Evolutionary conservation across 1,140 invertebrate species (phyloP).

Genomic region (Drosophila triauraria): DNA sequence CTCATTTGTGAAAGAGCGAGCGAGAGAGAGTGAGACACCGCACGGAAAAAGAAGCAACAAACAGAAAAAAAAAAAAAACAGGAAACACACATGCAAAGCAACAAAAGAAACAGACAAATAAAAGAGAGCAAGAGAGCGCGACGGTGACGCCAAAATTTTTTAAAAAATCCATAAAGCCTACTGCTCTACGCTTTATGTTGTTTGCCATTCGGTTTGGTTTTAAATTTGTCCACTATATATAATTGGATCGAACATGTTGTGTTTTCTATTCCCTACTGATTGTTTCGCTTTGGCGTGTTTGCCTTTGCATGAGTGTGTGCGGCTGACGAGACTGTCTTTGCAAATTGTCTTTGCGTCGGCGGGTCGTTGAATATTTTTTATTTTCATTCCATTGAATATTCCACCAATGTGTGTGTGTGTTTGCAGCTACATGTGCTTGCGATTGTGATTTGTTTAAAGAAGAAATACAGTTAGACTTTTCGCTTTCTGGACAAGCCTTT

Average conservation of each 20-base stretch:
- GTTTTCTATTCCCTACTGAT: slow-evolving; percentile 31
- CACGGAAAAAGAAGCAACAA: slow-evolving; percentile 33
- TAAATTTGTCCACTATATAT: slow-evolving; percentile 60
- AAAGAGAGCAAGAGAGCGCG: slow-evolving; percentile 67
- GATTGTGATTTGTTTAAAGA: slow-evolving; percentile 36
- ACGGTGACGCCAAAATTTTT: slow-evolving; percentile 72
- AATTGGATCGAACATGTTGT: slow-evolving; percentile 51
- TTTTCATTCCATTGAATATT: slow-evolving; percentile 51
- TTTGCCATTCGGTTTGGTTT: slow-evolving; percentile 37
- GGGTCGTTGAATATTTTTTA: slow-evolving; percentile 43
- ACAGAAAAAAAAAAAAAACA: slow-evolving; percentile 39
- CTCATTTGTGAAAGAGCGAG: slow-evolving; percentile 16
- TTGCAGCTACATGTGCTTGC: slow-evolving; percentile 37
- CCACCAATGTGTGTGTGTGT: slow-evolving; percentile 28
- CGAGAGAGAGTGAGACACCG: slow-evolving; percentile 5
- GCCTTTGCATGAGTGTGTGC: slow-evolving; percentile 34
- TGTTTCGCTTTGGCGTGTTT: slow-evolving; percentile 31
- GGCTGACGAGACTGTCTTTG: slow-evolving; percentile 58
- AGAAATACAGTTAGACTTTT: slow-evolving; percentile 57
- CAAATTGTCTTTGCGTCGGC: slow-evolving; percentile 55
- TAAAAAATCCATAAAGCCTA: slow-evolving; percentile 56
- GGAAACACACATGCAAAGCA: slow-evolving; percentile 59
- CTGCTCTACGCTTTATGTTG: slow-evolving; percentile 15
- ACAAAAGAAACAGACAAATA: slow-evolving; percentile 51
- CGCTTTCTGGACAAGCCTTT: slow-evolving; percentile 47